phyloP scores from a whole-genome alignment of 2,113 vertebrate species.

The Sceloporus tristichus region DNA sequence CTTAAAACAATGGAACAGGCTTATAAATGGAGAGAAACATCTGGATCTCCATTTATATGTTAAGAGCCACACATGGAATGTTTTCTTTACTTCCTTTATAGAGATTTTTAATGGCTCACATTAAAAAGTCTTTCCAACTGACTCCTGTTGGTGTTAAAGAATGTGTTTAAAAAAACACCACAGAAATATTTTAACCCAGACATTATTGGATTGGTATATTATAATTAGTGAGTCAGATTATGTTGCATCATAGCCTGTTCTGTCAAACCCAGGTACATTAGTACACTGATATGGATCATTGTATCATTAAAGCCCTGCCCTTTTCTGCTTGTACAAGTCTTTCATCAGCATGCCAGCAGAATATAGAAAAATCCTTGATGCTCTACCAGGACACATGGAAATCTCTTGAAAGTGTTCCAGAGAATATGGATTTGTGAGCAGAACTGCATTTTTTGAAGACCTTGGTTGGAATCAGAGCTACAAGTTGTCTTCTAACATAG shows the following conservation, averaged over 20 bases:
- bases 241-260: conserved; percentile 23
- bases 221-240: background rate
- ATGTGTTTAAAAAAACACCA: conserved; percentile 22
- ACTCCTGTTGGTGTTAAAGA: conserved; percentile 59
- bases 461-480: too few relatives aligned
- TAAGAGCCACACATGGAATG: conserved; percentile 54
- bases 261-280: background rate
- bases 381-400: too few relatives aligned
- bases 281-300: too few relatives aligned
- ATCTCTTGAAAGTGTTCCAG: too few relatives aligned
- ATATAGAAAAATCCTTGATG: too few relatives aligned
- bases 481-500: too few relatives aligned
- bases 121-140: conserved; percentile 53
- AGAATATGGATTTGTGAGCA: too few relatives aligned
- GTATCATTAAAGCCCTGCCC: background rate
- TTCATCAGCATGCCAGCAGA: background rate
- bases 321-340: too few relatives aligned
- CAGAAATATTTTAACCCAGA: conserved; percentile 28
- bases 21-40: conserved; percentile 60
- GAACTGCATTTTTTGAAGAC: too few relatives aligned
- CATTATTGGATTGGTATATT: conserved; percentile 45
- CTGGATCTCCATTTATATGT: conserved; percentile 59
- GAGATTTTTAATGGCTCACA: conserved; percentile 47
- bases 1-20: conserved; percentile 59
- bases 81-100: conserved; percentile 56